Percentiles rank a stretch among this genome's conserved stretches.
phyloP scores from a whole-genome alignment of 2,888 invertebrate genomes.

The Melieria omissa region DNA sequence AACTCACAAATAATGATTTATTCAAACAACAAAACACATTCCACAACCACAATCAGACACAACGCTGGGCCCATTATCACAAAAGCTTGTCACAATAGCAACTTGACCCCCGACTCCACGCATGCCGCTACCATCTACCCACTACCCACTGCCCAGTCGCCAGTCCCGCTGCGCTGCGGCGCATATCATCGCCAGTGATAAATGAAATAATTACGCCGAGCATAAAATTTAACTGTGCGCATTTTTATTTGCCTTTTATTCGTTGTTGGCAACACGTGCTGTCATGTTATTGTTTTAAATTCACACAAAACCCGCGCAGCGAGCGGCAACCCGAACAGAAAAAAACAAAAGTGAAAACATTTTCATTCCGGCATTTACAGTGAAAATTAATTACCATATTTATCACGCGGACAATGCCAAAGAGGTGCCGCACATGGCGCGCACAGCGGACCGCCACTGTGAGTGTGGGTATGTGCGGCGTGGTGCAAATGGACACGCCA shows the following conservation, averaged over 20 bases:
- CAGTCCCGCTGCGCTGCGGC: neutral
- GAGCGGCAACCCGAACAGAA: neutral
- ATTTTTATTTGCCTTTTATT: constrained; percentile 1
- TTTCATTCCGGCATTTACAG: constrained; percentile 28
- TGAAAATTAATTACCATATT: constrained; percentile 37
- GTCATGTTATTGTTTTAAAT: constrained; percentile 26
- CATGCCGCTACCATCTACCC: no score
- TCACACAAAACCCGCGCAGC: neutral
- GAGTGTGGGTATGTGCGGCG: neutral
- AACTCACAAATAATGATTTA: no score
- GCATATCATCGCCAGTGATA: constrained; percentile 12
- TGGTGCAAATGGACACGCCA: constrained; percentile 23
- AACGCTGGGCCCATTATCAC: no score
- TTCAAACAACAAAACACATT: no score
- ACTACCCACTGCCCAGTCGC: no score
- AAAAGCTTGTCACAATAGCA: no score
- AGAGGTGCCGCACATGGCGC: neutral
- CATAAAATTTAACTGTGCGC: constrained; percentile 2
- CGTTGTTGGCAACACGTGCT: neutral
- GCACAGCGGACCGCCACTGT: neutral
- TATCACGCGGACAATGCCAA: constrained; percentile 27
- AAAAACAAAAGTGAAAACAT: constrained; percentile 20
- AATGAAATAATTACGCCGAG: constrained; percentile 22
- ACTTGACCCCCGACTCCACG: no score
- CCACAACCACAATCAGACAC: no score